These are phyloP conservation scores for Chromis chromis DNA, from an alignment of 2,797 vertebrate species.

Conservation along the genomic window DNA sequence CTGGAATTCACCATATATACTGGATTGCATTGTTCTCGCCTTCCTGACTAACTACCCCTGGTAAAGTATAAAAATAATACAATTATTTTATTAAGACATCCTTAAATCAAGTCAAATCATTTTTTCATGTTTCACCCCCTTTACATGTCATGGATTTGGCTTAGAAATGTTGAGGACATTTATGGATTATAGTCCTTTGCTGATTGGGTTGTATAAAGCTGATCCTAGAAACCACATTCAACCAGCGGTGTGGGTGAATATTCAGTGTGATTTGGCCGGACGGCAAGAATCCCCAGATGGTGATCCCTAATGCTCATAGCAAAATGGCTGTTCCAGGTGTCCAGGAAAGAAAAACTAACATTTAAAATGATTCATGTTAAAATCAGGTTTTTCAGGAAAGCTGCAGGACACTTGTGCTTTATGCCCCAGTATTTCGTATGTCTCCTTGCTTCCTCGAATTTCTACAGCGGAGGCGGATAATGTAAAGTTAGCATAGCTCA, in stretches of 20 bases:
- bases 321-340: constrained; percentile 28
- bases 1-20: background rate
- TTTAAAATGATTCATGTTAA: no score
- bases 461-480: background rate
- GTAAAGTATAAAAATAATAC: background rate
- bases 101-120: background rate
- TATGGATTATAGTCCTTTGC: background rate
- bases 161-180: background rate
- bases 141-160: background rate
- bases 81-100: background rate
- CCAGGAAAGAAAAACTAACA: background rate
- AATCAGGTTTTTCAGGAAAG: no score
- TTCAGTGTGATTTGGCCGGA: constrained; percentile 11
- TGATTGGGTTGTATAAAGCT: background rate
- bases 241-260: background rate
- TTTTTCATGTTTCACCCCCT: background rate
- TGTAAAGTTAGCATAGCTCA: background rate
- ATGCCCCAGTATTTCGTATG: background rate
- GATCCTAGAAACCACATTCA: background rate
- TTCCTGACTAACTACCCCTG: background rate
- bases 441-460: background rate
- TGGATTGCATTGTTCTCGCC: no score
- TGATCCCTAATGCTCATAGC: constrained; percentile 15
- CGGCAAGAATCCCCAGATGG: constrained; percentile 17
- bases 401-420: background rate